Conservation (phyloP, 1,140 invertebrate species). For the Macrocentrus cingulum region DNA sequence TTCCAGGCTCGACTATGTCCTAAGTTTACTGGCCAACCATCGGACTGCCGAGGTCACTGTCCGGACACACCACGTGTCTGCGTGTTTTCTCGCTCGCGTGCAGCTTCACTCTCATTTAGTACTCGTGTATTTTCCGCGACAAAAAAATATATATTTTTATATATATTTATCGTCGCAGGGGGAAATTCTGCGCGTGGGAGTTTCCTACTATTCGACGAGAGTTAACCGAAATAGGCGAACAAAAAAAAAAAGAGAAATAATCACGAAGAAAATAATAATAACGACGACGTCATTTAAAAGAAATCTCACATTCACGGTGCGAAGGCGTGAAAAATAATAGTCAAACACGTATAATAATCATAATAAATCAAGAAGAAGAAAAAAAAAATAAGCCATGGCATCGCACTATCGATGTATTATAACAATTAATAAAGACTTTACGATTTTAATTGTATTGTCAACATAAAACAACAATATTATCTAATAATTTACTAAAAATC, state of each 20-base stretch:
- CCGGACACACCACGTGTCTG: constrained; percentile 30
- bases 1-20: constrained; percentile 46
- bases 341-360: neutral
- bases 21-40: constrained; percentile 54
- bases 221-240: constrained; percentile 24
- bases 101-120: too few species aligned
- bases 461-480: constrained; percentile 52
- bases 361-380: neutral
- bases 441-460: constrained; percentile 42
- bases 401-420: constrained; percentile 22
- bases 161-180: too few species aligned
- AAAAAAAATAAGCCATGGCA: neutral
- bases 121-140: too few species aligned
- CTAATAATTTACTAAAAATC: constrained; percentile 50
- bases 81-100: too few species aligned
- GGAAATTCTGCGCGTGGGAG: too few species aligned
- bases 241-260: constrained; percentile 17
- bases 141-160: too few species aligned
- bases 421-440: constrained; percentile 49
- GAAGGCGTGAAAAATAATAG: too few species aligned
- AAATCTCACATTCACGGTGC: too few species aligned
- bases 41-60: constrained; percentile 31
- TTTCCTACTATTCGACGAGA: too few species aligned
- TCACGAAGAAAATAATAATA: too few species aligned
- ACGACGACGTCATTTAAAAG: too few species aligned